Percentiles rank a stretch among this genome's conserved stretches.
Evolutionary conservation across 2,888 invertebrate species (phyloP).

Genomic region (Hypomecis punctinalis): DNA sequence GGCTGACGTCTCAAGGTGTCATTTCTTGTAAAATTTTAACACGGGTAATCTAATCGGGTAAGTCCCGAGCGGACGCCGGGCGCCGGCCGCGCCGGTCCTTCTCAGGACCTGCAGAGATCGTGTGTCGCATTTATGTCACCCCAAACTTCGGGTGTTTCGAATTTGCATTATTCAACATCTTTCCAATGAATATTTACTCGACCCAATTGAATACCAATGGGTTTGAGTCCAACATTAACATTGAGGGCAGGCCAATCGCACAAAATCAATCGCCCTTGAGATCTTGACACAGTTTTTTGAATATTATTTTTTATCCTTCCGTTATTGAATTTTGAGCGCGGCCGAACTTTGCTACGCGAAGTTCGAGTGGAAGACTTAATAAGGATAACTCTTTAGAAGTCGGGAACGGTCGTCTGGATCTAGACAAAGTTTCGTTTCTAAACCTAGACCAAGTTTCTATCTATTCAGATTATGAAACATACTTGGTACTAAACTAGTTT

Average conservation of each 20-base stretch:
- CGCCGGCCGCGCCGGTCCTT: slow-evolving; percentile 15
- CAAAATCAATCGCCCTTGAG: slow-evolving; percentile 44
- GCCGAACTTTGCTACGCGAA: slow-evolving; percentile 22
- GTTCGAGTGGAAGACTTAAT: slow-evolving; percentile 16
- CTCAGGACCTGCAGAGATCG: slow-evolving; percentile 45
- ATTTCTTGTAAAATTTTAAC: slow-evolving; percentile 25
- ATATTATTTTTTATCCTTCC: slow-evolving; percentile 27
- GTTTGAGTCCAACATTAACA: slow-evolving; percentile 51
- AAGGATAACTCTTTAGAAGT: slow-evolving; percentile 16
- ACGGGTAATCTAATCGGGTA: slow-evolving; percentile 17
- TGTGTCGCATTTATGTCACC: slow-evolving; percentile 54
- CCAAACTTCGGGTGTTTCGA: slow-evolving; percentile 55
- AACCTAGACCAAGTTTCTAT: slow-evolving; percentile 1
- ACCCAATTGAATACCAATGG: slow-evolving; percentile 59
- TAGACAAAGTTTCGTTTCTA: slow-evolving; percentile 10
- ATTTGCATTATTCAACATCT: slow-evolving; percentile 61
- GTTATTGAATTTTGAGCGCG: slow-evolving; percentile 22
- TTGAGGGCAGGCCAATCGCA: slow-evolving; percentile 44
- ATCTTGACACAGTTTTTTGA: slow-evolving; percentile 36
- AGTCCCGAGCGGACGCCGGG: slow-evolving; percentile 19
- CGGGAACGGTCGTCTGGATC: neutral
- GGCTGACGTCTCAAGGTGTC: slow-evolving; percentile 11
- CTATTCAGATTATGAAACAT: neutral
- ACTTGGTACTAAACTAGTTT: neutral
- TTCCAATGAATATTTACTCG: slow-evolving; percentile 61